Evolutionary conservation across 2,888 invertebrate species (phyloP).

Genomic region (Sinodicranocentrus sp.): DNA sequence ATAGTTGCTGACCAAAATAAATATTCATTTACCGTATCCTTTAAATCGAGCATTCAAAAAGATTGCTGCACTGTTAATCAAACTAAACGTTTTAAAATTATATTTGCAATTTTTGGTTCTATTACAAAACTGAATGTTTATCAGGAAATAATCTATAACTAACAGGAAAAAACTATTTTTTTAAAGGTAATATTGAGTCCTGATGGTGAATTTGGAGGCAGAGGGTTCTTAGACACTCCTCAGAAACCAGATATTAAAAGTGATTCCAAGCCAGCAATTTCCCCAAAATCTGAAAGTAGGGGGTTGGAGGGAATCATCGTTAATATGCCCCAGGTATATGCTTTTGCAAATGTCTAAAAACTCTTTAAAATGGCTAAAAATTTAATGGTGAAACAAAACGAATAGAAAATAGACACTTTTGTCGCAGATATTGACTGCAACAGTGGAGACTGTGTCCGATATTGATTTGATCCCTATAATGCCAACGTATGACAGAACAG

Average conservation of each 20-base stretch:
- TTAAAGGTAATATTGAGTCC: constrained; percentile 71
- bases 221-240: constrained; percentile 82
- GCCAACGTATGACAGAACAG: constrained; percentile 83
- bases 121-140: no score
- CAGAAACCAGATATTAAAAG: constrained; percentile 80
- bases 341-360: background rate
- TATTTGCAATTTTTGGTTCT: no score
- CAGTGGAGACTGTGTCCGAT: constrained; percentile 95
- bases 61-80: no score
- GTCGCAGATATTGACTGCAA: constrained; percentile 96
- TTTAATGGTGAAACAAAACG: no score
- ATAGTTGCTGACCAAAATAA: no score
- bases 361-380: constrained; percentile 12
- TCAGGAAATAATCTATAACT: no score
- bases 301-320: constrained; percentile 92
- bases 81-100: no score
- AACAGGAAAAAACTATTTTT: no score
- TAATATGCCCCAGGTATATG: constrained; percentile 91
- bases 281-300: constrained; percentile 85
- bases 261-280: constrained; percentile 74
- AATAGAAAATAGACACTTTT: constrained; percentile 64
- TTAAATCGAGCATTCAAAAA: no score
- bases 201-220: constrained; percentile 75
- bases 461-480: constrained; percentile 92
- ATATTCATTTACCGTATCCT: no score